Percentiles rank a stretch among this genome's conserved stretches.
These are phyloP conservation scores for Zele albiditarsus DNA, from an alignment of 2,888 invertebrate genomes.

Conservation along the genomic window DNA sequence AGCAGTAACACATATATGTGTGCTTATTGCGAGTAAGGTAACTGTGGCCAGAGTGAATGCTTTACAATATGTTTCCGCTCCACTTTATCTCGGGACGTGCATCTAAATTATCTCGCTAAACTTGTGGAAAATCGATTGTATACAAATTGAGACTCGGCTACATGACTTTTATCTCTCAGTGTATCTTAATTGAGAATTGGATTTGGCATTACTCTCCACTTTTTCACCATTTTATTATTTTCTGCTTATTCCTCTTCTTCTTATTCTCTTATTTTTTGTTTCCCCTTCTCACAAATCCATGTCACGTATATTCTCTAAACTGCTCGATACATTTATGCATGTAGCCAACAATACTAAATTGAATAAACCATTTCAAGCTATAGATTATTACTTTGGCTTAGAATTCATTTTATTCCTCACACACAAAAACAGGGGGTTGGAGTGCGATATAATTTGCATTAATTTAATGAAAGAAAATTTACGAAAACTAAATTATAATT, in stretches of 20 bases:
- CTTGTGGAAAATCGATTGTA: conserved; percentile 60
- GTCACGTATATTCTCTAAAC: neutral
- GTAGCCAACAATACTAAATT: neutral
- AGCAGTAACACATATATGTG: neutral
- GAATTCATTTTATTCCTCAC: neutral
- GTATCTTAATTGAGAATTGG: conserved; percentile 62
- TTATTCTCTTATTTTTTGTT: neutral
- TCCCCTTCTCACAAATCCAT: neutral
- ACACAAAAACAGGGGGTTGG: too few species aligned
- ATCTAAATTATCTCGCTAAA: conserved; percentile 66
- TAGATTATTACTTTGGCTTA: neutral
- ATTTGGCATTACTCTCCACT: conserved; percentile 40
- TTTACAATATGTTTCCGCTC: conserved; percentile 20
- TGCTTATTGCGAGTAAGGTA: neutral
- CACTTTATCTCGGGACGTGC: conserved; percentile 54
- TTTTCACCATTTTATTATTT: neutral
- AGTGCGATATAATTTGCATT: too few species aligned
- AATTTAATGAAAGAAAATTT: neutral
- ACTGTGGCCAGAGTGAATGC: neutral
- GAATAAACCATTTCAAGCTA: neutral
- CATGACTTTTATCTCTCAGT: conserved; percentile 51
- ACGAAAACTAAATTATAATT: neutral
- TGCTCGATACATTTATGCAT: neutral
- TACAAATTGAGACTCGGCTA: conserved; percentile 58
- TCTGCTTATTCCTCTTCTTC: neutral